Evolutionary conservation across 1,140 invertebrate genomes (phyloP).

Genomic region (Caenorhabditis briggsae): DNA sequence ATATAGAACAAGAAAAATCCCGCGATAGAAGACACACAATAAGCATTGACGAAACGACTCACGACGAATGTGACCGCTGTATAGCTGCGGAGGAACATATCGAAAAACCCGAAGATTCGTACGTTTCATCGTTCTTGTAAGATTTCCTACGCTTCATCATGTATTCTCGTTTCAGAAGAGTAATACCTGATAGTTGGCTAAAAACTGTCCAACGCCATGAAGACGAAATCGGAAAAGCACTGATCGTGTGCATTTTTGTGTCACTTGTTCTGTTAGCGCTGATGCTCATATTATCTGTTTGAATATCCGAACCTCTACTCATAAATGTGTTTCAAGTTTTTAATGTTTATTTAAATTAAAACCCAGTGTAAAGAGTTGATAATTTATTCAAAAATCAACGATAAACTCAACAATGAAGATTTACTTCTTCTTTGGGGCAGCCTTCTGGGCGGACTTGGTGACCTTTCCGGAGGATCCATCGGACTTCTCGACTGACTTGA

Average conservation of each 20-base stretch:
- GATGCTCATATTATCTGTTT: neutral
- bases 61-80: neutral
- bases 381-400: conserved; percentile 56
- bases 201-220: neutral
- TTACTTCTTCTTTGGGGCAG: conserved; percentile 49
- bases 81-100: no score
- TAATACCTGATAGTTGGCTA: no score
- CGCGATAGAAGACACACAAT: conserved; percentile 28
- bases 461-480: conserved; percentile 46
- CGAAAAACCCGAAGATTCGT: neutral
- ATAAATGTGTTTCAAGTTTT: neutral
- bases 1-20: conserved; percentile 18
- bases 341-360: conserved; percentile 33
- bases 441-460: conserved; percentile 48
- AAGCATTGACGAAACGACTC: neutral
- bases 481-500: conserved; percentile 81
- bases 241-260: neutral
- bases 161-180: neutral
- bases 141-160: neutral
- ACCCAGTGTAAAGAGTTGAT: conserved; percentile 49
- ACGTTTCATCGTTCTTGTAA: neutral
- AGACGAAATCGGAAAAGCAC: neutral
- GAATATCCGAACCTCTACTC: no score
- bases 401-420: conserved; percentile 50
- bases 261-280: neutral